Evolutionary conservation across 2,113 vertebrate genomes (phyloP), one percentile per base, ranked within the genome.

Genomic region (Hemibagrus wyckioides): DNA sequence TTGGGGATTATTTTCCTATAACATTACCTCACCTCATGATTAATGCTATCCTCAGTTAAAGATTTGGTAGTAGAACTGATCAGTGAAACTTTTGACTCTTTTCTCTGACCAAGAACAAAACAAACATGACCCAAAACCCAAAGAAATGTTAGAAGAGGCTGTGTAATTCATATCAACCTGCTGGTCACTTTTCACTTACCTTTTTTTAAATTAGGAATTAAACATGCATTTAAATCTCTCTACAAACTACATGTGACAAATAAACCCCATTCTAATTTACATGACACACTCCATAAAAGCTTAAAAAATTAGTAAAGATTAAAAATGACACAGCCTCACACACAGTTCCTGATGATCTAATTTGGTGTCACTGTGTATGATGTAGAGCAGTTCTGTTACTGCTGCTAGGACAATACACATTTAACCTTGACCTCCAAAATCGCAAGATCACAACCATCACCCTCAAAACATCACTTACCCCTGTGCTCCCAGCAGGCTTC

Each of bases 401-500:
- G 44, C 85, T 89, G 75, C 65, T 71, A 48, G 69, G 63, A 52
- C 81, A 81, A 75, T 87, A 81, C 63, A 84, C 7, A 52, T 84
- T 84, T 87, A 69, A 83, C 85, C 82, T 89, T 87, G 75, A 57
- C 76, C 85, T 39, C 48, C 39, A 63, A n/a, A n/a, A 87, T 41
- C 79, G 52, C 56, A 85, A 30, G 28, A 28, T 75, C 41, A 85
- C 48, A 44, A 33, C 84, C n/a, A 8, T 77, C 39, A 50, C 71
- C 71, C 71, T 77, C 7, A 59, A 61, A 59, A 77, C 84, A 80
- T 86, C 84, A 69, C 19, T 85, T 54, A 75, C 77, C 25, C 82
- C 15, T 33, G 57, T 56, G 63, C 75, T 61, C 85, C 75, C 76
- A 75, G 57, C 85, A 73, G 85, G 65, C 86, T 19, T n/a, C 61